Evolutionary conservation across 2,113 vertebrate genomes (phyloP).

Genomic region (Plectropomus leopardus): DNA sequence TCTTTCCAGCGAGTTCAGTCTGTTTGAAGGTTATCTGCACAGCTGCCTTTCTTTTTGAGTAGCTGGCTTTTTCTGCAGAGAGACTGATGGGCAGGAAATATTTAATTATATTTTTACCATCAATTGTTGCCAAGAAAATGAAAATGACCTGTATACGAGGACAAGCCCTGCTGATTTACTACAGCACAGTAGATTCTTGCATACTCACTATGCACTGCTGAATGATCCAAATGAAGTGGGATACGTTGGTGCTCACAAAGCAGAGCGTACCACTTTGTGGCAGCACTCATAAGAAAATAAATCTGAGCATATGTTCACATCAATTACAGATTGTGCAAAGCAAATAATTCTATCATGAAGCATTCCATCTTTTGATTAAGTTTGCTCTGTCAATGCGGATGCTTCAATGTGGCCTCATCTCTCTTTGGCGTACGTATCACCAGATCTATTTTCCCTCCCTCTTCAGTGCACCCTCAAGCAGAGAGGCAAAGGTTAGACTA

Average conservation of each 20-base stretch:
- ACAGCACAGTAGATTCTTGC: constrained; percentile 14
- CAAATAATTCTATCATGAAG: constrained; percentile 65
- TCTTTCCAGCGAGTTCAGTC: neutral
- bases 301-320: constrained; percentile 73
- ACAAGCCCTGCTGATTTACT: constrained; percentile 31
- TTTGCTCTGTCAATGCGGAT: constrained; percentile 44
- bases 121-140: constrained; percentile 28
- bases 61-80: constrained; percentile 3
- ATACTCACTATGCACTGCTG: neutral
- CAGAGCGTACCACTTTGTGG: constrained; percentile 50
- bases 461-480: constrained; percentile 33
- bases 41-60: constrained; percentile 34
- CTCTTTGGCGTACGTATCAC: neutral
- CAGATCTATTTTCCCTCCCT: constrained; percentile 10
- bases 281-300: constrained; percentile 65
- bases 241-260: constrained; percentile 60
- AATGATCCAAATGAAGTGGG: constrained; percentile 62
- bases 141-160: constrained; percentile 32
- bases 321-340: constrained; percentile 73
- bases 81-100: constrained; percentile 23
- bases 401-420: constrained; percentile 34
- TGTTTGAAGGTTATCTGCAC: constrained; percentile 35
- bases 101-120: constrained; percentile 60
- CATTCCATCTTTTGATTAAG: constrained; percentile 64
- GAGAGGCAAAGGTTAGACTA: constrained; percentile 67